phyloP scores from a whole-genome alignment of 2,797 vertebrate species.

The Pseudopleuronectes americanus region DNA sequence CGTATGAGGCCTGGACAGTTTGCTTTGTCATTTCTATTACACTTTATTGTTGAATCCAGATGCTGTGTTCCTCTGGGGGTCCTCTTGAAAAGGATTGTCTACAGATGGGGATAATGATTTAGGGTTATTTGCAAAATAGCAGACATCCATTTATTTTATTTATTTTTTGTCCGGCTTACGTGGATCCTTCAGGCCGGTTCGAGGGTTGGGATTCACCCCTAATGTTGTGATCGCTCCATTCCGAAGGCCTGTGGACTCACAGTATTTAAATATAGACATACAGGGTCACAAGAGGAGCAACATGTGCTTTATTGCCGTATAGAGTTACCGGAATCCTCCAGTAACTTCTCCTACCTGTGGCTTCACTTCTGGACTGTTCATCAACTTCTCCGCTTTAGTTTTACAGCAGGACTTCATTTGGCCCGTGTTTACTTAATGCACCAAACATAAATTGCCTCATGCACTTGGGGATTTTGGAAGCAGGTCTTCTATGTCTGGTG shows the following conservation, averaged over 20 bases:
- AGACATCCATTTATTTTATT: slow-evolving; percentile 20
- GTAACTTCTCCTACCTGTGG: slow-evolving; percentile 3
- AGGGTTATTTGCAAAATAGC: slow-evolving; percentile 40
- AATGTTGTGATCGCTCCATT: slow-evolving; percentile 34
- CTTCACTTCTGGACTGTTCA: slow-evolving; percentile 27
- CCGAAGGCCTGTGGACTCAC: slow-evolving; percentile 12
- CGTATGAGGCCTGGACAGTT: slow-evolving; percentile 16
- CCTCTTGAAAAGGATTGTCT: slow-evolving; percentile 33
- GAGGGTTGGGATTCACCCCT: slow-evolving; percentile 13
- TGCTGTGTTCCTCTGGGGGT: slow-evolving; percentile 42
- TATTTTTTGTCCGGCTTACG: slow-evolving; percentile 22
- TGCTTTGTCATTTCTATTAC: slow-evolving; percentile 34
- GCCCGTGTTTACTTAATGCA: slow-evolving; percentile 28
- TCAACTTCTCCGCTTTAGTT: slow-evolving; percentile 24
- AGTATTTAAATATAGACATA: slow-evolving; percentile 19
- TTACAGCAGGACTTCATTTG: slow-evolving; percentile 35
- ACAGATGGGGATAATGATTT: slow-evolving; percentile 65
- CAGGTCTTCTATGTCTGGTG: slow-evolving; percentile 5
- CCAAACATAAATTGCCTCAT: slow-evolving; percentile 37
- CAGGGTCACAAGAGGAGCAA: slow-evolving; percentile 22
- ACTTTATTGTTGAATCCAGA: slow-evolving; percentile 45
- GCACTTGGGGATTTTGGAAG: slow-evolving; percentile 36
- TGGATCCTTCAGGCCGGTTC: slow-evolving; percentile 26
- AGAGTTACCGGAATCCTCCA: slow-evolving; percentile 25
- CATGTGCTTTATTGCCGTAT: slow-evolving; percentile 43